Evolutionary conservation across 2,888 invertebrate genomes (phyloP).

Genomic region (Rhagophthalmus giganteus): DNA sequence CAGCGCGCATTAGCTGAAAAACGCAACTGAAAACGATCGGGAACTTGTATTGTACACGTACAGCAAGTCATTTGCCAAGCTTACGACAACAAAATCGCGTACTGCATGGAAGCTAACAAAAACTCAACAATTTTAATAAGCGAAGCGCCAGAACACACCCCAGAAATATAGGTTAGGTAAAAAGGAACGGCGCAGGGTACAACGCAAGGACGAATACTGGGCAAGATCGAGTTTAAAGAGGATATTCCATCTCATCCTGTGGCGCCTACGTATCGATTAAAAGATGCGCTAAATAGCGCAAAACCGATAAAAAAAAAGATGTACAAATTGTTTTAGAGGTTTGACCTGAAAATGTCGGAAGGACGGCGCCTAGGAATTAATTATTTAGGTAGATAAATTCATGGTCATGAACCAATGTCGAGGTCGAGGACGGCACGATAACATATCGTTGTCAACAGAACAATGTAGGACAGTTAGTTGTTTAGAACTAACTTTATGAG

Average conservation of each 20-base stretch:
- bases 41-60: no score
- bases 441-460: neutral
- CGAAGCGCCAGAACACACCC: conserved; percentile 28
- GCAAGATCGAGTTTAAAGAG: conserved; percentile 25
- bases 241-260: conserved; percentile 24
- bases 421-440: conserved; percentile 14
- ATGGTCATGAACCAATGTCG: conserved; percentile 12
- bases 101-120: neutral
- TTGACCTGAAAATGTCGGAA: neutral
- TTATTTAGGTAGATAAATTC: neutral
- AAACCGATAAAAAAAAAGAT: neutral
- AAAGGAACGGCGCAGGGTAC: conserved; percentile 20
- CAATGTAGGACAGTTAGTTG: neutral
- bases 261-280: conserved; percentile 29
- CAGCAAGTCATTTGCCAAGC: no score
- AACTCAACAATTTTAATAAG: conserved; percentile 10
- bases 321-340: neutral
- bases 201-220: conserved; percentile 25
- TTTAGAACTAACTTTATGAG: no score
- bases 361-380: neutral
- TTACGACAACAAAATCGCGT: neutral
- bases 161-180: conserved; percentile 30
- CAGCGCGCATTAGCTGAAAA: no score
- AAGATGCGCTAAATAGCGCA: conserved; percentile 2
- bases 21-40: no score